Conservation (phyloP, 2,888 invertebrate genomes). For the Loripinus fragilis region DNA sequence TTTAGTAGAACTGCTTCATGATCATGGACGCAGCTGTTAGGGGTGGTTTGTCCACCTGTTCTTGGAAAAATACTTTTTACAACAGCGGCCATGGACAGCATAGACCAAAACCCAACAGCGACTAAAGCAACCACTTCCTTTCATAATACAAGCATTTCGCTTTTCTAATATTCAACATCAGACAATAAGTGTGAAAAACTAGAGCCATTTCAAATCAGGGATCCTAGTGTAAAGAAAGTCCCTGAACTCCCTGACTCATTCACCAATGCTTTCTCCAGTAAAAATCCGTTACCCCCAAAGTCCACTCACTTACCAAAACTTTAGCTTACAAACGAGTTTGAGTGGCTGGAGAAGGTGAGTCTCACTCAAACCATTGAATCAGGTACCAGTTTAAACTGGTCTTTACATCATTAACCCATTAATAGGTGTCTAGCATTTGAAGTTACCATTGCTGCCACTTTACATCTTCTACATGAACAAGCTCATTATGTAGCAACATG, state of each 20-base stretch:
- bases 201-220: constrained; percentile 16
- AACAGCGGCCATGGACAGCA: too few relatives aligned
- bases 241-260: too few relatives aligned
- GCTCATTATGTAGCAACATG: constrained; percentile 19
- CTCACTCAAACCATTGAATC: constrained; percentile 18
- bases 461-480: constrained; percentile 26
- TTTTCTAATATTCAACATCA: constrained; percentile 66
- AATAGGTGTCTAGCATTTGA: constrained; percentile 27
- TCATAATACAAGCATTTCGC: too few relatives aligned
- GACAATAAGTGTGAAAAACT: constrained; percentile 26
- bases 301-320: not conserved
- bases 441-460: constrained; percentile 14
- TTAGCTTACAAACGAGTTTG: not conserved
- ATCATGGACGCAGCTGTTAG: too few relatives aligned
- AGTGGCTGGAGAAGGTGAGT: constrained; percentile 27
- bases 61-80: constrained; percentile 59
- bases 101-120: too few relatives aligned
- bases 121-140: too few relatives aligned
- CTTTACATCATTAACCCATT: constrained; percentile 23
- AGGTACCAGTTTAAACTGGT: constrained; percentile 19
- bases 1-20: constrained; percentile 16
- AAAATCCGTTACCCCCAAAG: too few relatives aligned
- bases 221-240: constrained; percentile 25
- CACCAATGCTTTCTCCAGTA: constrained; percentile 11
- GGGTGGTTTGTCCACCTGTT: constrained; percentile 46